Conservation (phyloP, 2,113 vertebrate genomes). For the Sapayoa aenigma region DNA sequence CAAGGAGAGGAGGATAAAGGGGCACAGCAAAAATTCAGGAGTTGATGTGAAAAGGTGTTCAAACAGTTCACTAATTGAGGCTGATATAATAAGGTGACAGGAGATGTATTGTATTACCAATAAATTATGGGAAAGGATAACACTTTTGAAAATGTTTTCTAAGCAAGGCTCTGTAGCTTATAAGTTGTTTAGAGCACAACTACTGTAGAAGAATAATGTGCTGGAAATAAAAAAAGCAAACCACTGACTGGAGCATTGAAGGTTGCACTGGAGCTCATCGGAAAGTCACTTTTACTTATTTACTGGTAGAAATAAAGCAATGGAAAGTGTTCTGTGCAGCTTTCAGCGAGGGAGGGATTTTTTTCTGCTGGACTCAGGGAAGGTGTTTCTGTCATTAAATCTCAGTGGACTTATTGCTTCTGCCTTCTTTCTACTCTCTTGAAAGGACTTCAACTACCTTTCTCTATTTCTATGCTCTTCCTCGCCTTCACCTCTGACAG, state of each 20-base stretch:
- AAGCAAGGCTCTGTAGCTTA: background rate
- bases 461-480: background rate
- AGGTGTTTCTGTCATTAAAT: background rate
- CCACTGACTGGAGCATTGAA: background rate
- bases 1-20: background rate
- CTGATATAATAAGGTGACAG: background rate
- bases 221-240: background rate
- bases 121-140: background rate
- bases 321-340: background rate
- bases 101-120: background rate
- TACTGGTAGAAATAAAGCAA: background rate
- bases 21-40: background rate
- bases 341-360: fast-evolving
- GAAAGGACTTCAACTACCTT: background rate
- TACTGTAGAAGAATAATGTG: background rate
- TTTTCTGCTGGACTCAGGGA: background rate
- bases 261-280: background rate
- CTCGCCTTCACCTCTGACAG: background rate
- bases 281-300: background rate
- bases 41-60: background rate
- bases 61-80: background rate
- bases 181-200: background rate
- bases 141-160: background rate
- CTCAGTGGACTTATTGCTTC: background rate
- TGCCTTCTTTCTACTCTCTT: background rate